phyloP scores from a whole-genome alignment of 1,140 invertebrate species.

The Hormaphis cornu region DNA sequence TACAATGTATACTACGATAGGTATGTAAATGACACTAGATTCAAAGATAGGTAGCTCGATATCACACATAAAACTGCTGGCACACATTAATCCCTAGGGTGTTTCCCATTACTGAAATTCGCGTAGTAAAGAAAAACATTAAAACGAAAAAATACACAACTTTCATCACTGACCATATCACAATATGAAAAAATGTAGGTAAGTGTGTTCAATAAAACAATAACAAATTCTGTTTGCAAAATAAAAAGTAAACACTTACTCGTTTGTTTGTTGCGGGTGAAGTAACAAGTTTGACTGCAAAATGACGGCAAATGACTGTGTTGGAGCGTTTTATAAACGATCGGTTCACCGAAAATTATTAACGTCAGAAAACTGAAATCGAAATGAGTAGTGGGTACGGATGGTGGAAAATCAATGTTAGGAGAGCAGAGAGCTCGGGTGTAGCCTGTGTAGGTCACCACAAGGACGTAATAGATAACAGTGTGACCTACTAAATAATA shows the following conservation, averaged over 20 bases:
- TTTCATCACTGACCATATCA: no score
- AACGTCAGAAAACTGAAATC: background rate
- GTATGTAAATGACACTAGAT: no score
- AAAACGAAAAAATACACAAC: no score
- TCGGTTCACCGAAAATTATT: background rate
- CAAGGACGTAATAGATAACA: background rate
- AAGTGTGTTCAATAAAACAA: background rate
- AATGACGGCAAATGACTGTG: background rate
- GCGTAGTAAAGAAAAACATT: no score
- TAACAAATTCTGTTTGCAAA: background rate
- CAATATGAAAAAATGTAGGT: no score
- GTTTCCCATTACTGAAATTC: no score
- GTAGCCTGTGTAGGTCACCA: conserved; percentile 10
- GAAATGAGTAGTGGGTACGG: background rate
- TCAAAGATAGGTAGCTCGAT: no score
- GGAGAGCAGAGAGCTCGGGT: background rate
- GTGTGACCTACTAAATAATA: background rate
- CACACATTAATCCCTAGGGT: no score
- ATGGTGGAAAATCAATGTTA: conserved; percentile 8
- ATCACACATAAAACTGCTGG: no score
- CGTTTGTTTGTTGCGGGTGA: background rate
- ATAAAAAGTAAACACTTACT: background rate
- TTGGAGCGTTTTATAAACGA: background rate
- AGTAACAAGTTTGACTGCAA: background rate
- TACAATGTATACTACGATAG: no score